Percentiles rank a stretch among this genome's conserved stretches.
Evolutionary conservation across 2,888 invertebrate genomes (phyloP).

Genomic region (Epirrhoe tristata): DNA sequence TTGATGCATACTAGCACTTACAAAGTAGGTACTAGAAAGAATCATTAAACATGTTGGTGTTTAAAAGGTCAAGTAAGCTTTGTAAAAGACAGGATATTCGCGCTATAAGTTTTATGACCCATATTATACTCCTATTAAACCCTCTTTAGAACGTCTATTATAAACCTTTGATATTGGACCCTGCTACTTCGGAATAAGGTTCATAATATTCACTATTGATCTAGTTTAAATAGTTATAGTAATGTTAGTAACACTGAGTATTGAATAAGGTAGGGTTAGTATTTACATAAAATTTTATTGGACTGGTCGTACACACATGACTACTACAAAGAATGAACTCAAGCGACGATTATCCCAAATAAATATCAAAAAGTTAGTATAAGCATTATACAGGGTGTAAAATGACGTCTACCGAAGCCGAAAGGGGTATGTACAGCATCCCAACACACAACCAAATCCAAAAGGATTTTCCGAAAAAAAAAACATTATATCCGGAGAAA

Average conservation of each 20-base stretch:
- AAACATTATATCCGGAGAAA: too few relatives aligned
- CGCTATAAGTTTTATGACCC: constrained; percentile 22
- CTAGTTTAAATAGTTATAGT: constrained; percentile 13
- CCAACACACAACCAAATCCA: too few relatives aligned
- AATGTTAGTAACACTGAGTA: constrained; percentile 11
- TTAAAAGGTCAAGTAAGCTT: constrained; percentile 21
- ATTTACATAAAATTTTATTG: constrained; percentile 8
- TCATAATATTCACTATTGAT: not conserved
- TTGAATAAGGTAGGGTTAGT: constrained; percentile 1
- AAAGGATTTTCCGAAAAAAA: too few relatives aligned
- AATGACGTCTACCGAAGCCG: too few relatives aligned
- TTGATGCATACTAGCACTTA: not conserved
- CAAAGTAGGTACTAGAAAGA: not conserved
- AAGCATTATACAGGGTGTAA: too few relatives aligned
- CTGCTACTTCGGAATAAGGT: constrained; percentile 3
- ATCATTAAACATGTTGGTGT: constrained; percentile 12
- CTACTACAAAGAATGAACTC: too few relatives aligned
- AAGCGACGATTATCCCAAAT: too few relatives aligned
- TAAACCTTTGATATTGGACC: not conserved
- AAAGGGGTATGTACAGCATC: too few relatives aligned
- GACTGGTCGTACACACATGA: not conserved
- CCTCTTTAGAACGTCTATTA: constrained; percentile 10
- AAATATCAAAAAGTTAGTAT: too few relatives aligned
- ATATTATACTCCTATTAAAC: constrained; percentile 19
- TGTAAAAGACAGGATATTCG: constrained; percentile 19